Conservation (phyloP, 1,140 invertebrate genomes). For the Oncopodura yosiiana region DNA sequence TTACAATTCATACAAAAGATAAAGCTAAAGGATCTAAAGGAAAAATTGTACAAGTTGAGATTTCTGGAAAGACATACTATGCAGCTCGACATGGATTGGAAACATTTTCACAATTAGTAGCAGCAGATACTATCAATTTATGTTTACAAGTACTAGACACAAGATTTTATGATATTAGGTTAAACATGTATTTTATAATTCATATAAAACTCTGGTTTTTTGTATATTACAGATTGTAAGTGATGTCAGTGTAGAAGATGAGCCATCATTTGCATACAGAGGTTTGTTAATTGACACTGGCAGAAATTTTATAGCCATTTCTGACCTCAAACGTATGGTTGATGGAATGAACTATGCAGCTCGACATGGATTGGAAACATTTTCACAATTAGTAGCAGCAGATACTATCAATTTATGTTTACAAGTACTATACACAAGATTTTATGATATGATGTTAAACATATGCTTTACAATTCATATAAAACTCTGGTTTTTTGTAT, state of each 20-base stretch:
- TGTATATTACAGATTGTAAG: slow-evolving; percentile 44
- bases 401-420: slow-evolving; percentile 34
- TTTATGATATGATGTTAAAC: no score
- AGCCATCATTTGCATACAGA: slow-evolving; percentile 61
- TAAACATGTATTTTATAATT: no score
- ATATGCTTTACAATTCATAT: no score
- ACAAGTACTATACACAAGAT: no score
- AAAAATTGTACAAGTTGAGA: slow-evolving; percentile 43
- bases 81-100: slow-evolving; percentile 65
- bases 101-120: slow-evolving; percentile 61
- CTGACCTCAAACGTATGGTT: slow-evolving; percentile 32
- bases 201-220: no score
- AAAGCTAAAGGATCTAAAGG: not conserved
- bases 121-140: slow-evolving; percentile 34
- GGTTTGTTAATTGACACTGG: slow-evolving; percentile 52
- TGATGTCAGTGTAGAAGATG: slow-evolving; percentile 53
- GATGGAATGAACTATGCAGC: slow-evolving; percentile 46
- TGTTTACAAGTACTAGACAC: slow-evolving; percentile 30
- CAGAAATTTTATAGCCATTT: slow-evolving; percentile 35
- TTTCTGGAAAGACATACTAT: slow-evolving; percentile 56
- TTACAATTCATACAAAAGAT: not conserved
- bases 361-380: slow-evolving; percentile 62
- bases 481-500: no score
- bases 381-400: slow-evolving; percentile 56
- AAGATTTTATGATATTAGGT: no score